Evolutionary conservation across 2,113 vertebrate species (phyloP).

Genomic region (Percina caprodes): DNA sequence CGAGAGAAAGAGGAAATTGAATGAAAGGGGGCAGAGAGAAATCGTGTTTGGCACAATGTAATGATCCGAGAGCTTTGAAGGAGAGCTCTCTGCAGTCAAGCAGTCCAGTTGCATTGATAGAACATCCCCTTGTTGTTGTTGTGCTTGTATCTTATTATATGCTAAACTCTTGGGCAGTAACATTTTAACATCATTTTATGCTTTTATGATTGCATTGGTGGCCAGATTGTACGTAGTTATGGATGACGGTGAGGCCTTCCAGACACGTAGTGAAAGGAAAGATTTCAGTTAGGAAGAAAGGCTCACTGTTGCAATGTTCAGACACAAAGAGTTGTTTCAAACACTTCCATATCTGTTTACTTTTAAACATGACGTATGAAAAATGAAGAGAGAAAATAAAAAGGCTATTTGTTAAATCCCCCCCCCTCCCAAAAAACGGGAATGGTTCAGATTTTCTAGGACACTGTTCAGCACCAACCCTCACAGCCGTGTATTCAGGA

Average conservation of each 20-base stretch:
- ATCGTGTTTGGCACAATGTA: conserved; percentile 76
- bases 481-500: conserved; percentile 64
- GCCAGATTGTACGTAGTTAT: conserved; percentile 67
- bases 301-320: conserved; percentile 59
- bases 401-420: conserved; percentile 38
- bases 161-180: conserved; percentile 79
- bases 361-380: conserved; percentile 52
- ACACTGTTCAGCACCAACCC: conserved; percentile 69
- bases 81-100: conserved; percentile 71
- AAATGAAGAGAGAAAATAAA: conserved; percentile 45
- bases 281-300: conserved; percentile 59
- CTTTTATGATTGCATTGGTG: conserved; percentile 61
- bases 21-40: conserved; percentile 74
- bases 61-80: conserved; percentile 67
- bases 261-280: conserved; percentile 64
- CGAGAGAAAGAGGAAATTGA: conserved; percentile 78
- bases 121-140: conserved; percentile 71
- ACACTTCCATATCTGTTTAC: conserved; percentile 38
- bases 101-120: conserved; percentile 81
- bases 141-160: conserved; percentile 80
- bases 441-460: conserved; percentile 50
- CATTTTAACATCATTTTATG: conserved; percentile 56
- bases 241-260: conserved; percentile 61
- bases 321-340: conserved; percentile 55
- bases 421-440: conserved; percentile 2